Conservation (phyloP, 2,113 vertebrate genomes). For the Alethe castanea region DNA sequence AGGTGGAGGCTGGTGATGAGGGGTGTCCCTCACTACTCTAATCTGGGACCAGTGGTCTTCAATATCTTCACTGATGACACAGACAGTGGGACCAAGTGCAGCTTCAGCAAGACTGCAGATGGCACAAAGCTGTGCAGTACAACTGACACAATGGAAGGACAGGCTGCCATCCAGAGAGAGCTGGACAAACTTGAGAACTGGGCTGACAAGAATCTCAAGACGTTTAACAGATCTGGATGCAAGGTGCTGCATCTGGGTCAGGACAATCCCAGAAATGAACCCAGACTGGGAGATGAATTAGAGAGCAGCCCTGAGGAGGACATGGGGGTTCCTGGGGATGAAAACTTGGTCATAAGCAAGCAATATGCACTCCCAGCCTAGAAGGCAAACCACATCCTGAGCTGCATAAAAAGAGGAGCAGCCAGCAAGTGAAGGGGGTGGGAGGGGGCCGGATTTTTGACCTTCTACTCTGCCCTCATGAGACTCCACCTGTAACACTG, state of each 20-base stretch:
- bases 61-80: not conserved
- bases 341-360: no score
- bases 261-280: not conserved
- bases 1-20: accelerated
- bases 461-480: not conserved
- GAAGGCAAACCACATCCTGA: not conserved
- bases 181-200: not conserved
- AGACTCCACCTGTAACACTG: not conserved
- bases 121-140: not conserved
- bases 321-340: not conserved
- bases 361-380: not conserved
- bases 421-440: not conserved
- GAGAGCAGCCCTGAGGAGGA: not conserved
- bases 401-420: not conserved
- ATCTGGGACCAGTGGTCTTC: not conserved
- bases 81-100: not conserved
- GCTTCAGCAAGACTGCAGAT: not conserved
- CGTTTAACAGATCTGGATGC: not conserved
- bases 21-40: not conserved
- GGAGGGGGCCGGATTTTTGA: not conserved
- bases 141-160: not conserved
- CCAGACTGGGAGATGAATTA: not conserved
- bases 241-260: not conserved
- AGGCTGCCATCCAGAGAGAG: not conserved
- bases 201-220: not conserved